Percentiles rank a stretch among this genome's conserved stretches.
These are phyloP conservation scores for Heliconius hermathena DNA, from an alignment of 1,140 invertebrate genomes.

Conservation along the genomic window DNA sequence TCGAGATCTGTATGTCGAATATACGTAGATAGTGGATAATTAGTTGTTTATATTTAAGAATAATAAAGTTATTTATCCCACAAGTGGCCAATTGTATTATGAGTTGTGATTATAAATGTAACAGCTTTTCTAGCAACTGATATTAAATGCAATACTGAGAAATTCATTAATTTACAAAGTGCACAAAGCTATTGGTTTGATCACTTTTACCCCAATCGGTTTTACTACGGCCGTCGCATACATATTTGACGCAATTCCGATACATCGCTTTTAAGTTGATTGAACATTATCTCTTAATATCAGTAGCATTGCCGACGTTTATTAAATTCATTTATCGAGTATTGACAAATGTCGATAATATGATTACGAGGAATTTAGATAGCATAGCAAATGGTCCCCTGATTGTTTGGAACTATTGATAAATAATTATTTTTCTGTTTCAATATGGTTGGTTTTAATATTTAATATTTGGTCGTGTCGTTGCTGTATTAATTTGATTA, in stretches of 20 bases:
- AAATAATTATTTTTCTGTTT: constrained; percentile 4
- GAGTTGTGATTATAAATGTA: too few relatives aligned
- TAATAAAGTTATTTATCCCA: too few relatives aligned
- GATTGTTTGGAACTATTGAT: constrained; percentile 1
- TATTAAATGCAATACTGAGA: not conserved
- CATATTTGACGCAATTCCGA: constrained; percentile 32
- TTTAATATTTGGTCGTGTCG: not conserved
- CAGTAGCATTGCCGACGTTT: constrained; percentile 14
- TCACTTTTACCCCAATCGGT: constrained; percentile 30
- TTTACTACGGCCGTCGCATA: constrained; percentile 6
- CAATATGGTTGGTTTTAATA: not conserved
- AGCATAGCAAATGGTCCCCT: not conserved
- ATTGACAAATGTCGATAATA: constrained; percentile 12
- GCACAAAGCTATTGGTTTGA: constrained; percentile 28
- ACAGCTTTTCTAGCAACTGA: not conserved
- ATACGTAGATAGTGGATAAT: too few relatives aligned
- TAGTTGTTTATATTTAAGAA: too few relatives aligned
- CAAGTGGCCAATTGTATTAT: too few relatives aligned
- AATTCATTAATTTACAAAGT: constrained; percentile 27
- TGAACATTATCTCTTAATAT: constrained; percentile 28
- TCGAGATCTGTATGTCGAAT: not conserved
- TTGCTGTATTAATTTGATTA: not conserved
- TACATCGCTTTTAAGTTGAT: constrained; percentile 27
- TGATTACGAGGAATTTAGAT: constrained; percentile 17
- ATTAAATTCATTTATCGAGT: constrained; percentile 18